Evolutionary conservation across 2,888 invertebrate genomes (phyloP).

Genomic region (Cosmia trapezina): DNA sequence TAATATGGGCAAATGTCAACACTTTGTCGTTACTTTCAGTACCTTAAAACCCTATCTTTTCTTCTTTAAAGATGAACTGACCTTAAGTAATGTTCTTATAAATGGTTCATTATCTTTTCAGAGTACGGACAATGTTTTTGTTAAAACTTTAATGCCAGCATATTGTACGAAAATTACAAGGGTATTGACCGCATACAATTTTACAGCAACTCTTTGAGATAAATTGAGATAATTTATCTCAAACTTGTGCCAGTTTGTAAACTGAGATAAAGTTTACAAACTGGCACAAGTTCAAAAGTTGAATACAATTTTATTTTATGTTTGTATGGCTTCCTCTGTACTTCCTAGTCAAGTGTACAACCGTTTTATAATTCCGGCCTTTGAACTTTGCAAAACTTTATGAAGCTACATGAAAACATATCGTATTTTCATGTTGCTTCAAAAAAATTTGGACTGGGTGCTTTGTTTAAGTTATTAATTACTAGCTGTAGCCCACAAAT

Average conservation of each 20-base stretch:
- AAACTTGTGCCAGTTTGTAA: too few species aligned
- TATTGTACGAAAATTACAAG: constrained; percentile 35
- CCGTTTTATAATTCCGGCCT: constrained; percentile 26
- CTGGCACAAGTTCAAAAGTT: constrained; percentile 73
- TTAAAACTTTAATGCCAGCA: constrained; percentile 8
- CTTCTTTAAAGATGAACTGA: constrained; percentile 31
- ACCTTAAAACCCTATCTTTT: constrained; percentile 13
- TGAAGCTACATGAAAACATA: constrained; percentile 4
- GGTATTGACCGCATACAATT: constrained; percentile 66
- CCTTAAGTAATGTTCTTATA: constrained; percentile 32
- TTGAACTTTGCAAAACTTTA: constrained; percentile 24
- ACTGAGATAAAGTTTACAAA: constrained; percentile 43
- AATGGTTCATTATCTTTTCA: constrained; percentile 31
- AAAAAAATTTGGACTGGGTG: constrained; percentile 11
- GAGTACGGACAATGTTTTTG: constrained; percentile 8
- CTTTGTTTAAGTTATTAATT: constrained; percentile 11
- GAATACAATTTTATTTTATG: constrained; percentile 54
- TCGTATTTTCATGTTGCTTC: constrained; percentile 17
- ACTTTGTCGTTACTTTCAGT: constrained; percentile 10
- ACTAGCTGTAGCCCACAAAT: too few species aligned
- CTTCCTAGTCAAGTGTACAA: constrained; percentile 53
- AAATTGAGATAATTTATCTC: too few species aligned
- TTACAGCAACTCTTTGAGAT: constrained; percentile 56
- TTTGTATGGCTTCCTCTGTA: constrained; percentile 32
- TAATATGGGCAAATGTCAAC: constrained; percentile 22